Evolutionary conservation across 1,140 invertebrate genomes (phyloP).

Genomic region (Dolichoris vasculosae): DNA sequence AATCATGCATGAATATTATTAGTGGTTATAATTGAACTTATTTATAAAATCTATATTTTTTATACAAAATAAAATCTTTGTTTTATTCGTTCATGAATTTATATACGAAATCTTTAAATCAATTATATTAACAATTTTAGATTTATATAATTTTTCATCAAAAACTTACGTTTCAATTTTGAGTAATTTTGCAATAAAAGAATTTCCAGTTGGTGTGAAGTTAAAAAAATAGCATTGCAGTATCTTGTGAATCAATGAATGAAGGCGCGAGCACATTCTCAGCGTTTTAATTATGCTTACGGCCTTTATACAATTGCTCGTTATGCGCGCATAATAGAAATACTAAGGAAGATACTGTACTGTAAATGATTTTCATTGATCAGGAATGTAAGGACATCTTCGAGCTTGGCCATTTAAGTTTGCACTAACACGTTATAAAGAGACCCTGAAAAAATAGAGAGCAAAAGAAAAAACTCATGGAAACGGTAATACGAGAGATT

Average conservation of each 20-base stretch:
- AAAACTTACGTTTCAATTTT: neutral
- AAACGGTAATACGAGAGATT: slow-evolving; percentile 57
- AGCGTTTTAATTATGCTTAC: slow-evolving; percentile 33
- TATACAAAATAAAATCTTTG: no score
- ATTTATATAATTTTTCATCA: neutral
- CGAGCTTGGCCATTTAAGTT: neutral
- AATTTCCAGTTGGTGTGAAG: neutral
- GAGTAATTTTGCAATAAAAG: neutral
- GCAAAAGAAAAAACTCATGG: neutral
- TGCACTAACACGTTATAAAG: neutral
- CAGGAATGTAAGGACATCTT: slow-evolving; percentile 66
- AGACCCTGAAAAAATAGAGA: neutral
- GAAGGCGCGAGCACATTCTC: slow-evolving; percentile 1
- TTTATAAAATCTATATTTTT: no score
- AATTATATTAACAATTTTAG: no score
- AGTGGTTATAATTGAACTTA: no score
- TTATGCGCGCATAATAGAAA: slow-evolving; percentile 22
- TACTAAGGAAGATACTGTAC: slow-evolving; percentile 15
- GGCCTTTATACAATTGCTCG: slow-evolving; percentile 11
- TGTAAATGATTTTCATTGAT: slow-evolving; percentile 62
- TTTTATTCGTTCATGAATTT: no score
- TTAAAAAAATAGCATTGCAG: neutral
- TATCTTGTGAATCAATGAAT: slow-evolving; percentile 56
- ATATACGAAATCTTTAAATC: no score
- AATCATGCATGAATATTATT: no score